Evolutionary conservation across 2,888 invertebrate genomes (phyloP).

Genomic region (Plemyria rubiginata): DNA sequence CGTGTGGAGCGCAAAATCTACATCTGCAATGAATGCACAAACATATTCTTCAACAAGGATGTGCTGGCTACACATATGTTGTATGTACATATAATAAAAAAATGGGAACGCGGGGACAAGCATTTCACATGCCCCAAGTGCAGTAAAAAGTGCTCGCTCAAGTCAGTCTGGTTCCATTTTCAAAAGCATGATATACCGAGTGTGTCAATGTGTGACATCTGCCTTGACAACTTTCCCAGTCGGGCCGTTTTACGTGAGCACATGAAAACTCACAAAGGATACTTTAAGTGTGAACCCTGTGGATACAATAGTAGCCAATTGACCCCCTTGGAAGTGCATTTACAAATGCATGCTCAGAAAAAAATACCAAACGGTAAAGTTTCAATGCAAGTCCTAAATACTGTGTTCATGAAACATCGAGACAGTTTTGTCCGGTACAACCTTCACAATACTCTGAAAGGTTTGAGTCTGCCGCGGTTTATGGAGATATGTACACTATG

Average conservation of each 20-base stretch:
- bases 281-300: constrained; percentile 56
- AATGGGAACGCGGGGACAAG: not conserved
- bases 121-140: constrained; percentile 56
- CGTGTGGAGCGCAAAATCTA: constrained; percentile 60
- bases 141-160: constrained; percentile 3
- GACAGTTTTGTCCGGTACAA: constrained; percentile 13
- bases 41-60: constrained; percentile 65
- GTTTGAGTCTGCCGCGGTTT: constrained; percentile 40
- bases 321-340: constrained; percentile 45
- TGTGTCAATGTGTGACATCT: constrained; percentile 57
- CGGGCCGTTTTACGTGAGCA: constrained; percentile 44
- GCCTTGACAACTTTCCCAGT: constrained; percentile 45
- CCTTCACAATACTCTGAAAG: constrained; percentile 44
- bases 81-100: constrained; percentile 34
- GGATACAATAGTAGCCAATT: constrained; percentile 42
- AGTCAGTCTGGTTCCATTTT: constrained; percentile 53
- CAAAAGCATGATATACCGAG: constrained; percentile 52
- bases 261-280: constrained; percentile 44
- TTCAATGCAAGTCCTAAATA: not conserved
- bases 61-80: constrained; percentile 51
- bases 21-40: constrained; percentile 57
- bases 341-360: constrained; percentile 42
- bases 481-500: constrained; percentile 60
- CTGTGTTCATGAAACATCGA: constrained; percentile 34
- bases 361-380: not conserved